These are phyloP conservation scores for Gavialis gangeticus DNA, from an alignment of 2,113 vertebrate species.

Conservation along the genomic window DNA sequence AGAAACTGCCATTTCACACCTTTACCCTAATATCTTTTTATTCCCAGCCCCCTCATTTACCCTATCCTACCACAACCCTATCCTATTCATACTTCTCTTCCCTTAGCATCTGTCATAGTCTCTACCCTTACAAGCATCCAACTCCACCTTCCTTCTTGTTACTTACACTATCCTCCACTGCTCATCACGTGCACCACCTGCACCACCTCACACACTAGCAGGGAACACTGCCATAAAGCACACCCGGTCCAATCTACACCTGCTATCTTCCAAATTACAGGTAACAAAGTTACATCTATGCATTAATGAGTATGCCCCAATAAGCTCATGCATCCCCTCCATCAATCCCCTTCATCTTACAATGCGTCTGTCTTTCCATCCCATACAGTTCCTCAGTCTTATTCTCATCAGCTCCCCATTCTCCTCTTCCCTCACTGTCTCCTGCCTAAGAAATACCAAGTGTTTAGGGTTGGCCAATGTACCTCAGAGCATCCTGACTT, in stretches of 20 bases:
- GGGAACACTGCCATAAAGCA: too few species aligned
- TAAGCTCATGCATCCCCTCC: too few species aligned
- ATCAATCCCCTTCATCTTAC: background rate
- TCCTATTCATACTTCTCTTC: background rate
- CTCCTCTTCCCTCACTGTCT: background rate
- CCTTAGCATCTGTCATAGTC: background rate
- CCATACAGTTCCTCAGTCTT: background rate
- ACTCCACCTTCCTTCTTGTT: background rate
- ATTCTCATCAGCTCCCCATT: background rate
- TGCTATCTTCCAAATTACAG: too few species aligned
- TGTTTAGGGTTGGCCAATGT: too few species aligned
- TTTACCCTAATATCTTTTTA: background rate
- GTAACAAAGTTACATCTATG: too few species aligned
- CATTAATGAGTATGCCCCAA: too few species aligned
- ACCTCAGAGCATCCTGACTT: background rate
- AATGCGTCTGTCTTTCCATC: background rate
- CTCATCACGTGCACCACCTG: background rate
- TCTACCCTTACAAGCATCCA: background rate
- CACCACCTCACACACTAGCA: too few species aligned
- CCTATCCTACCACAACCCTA: background rate
- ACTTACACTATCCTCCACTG: background rate
- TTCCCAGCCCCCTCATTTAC: too few species aligned
- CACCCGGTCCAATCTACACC: too few species aligned
- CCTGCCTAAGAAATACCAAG: background rate
- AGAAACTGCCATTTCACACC: constrained; percentile 8